Conservation (phyloP, 2,113 vertebrate species). For the Psittacara wagleri region DNA sequence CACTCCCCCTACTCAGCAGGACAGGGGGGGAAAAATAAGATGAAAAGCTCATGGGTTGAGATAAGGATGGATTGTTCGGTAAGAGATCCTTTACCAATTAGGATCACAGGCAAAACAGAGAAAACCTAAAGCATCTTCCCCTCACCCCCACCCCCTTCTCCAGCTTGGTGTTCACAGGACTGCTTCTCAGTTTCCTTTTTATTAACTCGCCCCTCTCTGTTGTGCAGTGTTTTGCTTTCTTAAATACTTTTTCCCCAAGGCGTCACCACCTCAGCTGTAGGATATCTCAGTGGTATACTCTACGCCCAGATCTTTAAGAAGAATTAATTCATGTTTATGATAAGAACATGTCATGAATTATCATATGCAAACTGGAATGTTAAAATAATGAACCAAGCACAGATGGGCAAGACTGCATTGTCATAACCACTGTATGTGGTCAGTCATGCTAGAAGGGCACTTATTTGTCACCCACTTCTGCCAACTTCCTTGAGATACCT, state of each 20-base stretch:
- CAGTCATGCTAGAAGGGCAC: not conserved
- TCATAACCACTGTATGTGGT: not conserved
- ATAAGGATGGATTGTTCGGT: not conserved
- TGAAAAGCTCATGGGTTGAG: not conserved
- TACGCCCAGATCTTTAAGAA: not conserved
- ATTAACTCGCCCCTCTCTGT: not conserved
- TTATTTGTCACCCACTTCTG: not conserved
- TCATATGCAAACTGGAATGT: not conserved
- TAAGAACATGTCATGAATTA: not conserved
- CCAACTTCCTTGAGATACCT: not conserved
- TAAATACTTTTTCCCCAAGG: fast-evolving
- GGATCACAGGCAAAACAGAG: not conserved
- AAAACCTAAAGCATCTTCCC: not conserved
- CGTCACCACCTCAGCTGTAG: fast-evolving
- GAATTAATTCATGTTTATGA: not conserved
- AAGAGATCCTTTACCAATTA: not conserved
- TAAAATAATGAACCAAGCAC: not conserved
- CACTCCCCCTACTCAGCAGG: not conserved
- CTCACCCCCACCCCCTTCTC: not conserved
- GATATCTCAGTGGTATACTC: not conserved
- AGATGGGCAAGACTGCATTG: too few relatives aligned
- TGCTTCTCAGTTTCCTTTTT: not conserved
- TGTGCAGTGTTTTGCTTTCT: not conserved
- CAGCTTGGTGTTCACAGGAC: not conserved
- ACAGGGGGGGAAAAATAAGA: not conserved